Conservation (phyloP, 2,797 vertebrate species). For the Xenops minutus region DNA sequence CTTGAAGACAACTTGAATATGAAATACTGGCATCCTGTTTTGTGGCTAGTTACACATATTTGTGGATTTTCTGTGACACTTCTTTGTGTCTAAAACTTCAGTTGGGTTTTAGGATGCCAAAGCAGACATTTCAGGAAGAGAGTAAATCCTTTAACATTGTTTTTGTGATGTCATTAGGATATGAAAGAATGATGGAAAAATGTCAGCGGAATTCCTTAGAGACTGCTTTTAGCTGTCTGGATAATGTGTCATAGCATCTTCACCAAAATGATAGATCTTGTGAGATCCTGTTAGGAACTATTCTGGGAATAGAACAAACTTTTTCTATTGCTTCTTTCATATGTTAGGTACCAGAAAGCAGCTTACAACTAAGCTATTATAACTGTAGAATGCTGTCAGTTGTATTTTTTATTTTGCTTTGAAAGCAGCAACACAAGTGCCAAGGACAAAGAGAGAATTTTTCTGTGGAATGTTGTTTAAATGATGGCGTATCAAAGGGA, state of each 20-base stretch:
- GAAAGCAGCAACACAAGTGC: not conserved
- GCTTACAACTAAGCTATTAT: not conserved
- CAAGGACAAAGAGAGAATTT: not conserved
- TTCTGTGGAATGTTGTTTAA: not conserved
- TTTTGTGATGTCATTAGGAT: not conserved
- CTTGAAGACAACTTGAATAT: not conserved
- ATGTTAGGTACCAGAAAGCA: not conserved
- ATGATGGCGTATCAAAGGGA: not conserved
- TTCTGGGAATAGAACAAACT: not conserved
- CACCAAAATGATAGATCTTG: not conserved
- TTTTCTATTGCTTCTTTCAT: not conserved
- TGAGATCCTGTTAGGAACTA: not conserved
- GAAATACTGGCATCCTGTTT: not conserved
- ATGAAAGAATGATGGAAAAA: not conserved
- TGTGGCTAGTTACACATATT: not conserved
- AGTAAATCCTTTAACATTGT: not conserved
- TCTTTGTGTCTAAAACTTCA: not conserved
- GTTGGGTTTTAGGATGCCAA: not conserved
- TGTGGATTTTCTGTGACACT: not conserved
- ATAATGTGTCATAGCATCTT: not conserved
- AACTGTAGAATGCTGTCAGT: not conserved
- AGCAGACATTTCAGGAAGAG: not conserved
- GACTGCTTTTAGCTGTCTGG: not conserved
- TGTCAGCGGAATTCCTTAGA: not conserved
- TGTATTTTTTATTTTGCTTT: not conserved